Conservation (phyloP, 2,888 invertebrate species). For the Hirtodrosophila histrioides region DNA sequence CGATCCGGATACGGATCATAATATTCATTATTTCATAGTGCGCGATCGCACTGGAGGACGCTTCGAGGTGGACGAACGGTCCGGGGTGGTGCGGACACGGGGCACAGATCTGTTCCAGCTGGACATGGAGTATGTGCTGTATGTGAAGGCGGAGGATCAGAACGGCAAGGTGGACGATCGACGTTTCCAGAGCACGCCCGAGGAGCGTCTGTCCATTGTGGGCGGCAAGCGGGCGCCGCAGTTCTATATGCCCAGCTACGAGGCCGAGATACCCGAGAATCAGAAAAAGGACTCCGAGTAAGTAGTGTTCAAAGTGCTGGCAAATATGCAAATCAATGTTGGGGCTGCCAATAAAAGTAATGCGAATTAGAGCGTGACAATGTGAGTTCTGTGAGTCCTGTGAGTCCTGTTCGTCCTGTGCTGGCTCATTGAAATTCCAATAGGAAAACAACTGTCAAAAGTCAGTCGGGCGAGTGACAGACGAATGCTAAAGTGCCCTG, state of each 20-base stretch:
- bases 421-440: slow-evolving; percentile 74
- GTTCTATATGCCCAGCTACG: slow-evolving; percentile 97
- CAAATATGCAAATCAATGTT: slow-evolving; percentile 43
- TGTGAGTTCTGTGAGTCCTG: slow-evolving; percentile 12
- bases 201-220: slow-evolving; percentile 95
- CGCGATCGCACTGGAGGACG: slow-evolving; percentile 92
- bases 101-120: slow-evolving; percentile 96
- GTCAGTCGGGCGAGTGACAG: slow-evolving; percentile 63
- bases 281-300: slow-evolving; percentile 98
- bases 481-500: slow-evolving; percentile 23
- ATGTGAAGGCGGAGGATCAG: slow-evolving; percentile 97
- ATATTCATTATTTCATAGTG: slow-evolving; percentile 97
- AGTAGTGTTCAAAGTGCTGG: slow-evolving; percentile 84
- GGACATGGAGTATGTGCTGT: slow-evolving; percentile 98
- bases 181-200: slow-evolving; percentile 94
- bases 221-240: slow-evolving; percentile 99
- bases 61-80: slow-evolving; percentile 95
- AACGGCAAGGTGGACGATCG: slow-evolving; percentile 96
- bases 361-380: slow-evolving; percentile 56
- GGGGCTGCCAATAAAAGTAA: slow-evolving; percentile 66
- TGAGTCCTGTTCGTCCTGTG: too few relatives aligned
- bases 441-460: slow-evolving; percentile 73
- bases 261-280: slow-evolving; percentile 98
- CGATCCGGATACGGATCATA: slow-evolving; percentile 98
- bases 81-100: slow-evolving; percentile 95